A percentile compares a stretch with the other conserved stretches of the same genome.
phyloP scores from a whole-genome alignment of 2,797 vertebrate genomes.

The Steatocranus sp. region DNA sequence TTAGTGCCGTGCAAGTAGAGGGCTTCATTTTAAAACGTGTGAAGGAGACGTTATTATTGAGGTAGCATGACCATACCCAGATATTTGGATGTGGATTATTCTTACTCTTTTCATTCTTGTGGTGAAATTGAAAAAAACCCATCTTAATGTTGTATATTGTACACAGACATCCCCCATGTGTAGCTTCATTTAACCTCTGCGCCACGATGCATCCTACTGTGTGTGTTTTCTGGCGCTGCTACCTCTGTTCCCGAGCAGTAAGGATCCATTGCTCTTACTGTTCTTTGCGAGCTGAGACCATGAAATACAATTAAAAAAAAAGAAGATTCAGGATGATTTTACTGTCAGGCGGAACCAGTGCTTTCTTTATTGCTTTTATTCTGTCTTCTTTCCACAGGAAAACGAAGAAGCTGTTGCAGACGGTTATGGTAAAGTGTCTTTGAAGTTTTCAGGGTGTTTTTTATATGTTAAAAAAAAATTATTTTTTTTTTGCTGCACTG shows the following conservation, averaged over 20 bases:
- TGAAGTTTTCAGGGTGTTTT: background rate
- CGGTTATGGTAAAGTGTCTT: background rate
- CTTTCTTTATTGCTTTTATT: background rate
- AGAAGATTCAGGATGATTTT: conserved; percentile 29
- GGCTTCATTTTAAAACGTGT: background rate
- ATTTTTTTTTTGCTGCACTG: background rate
- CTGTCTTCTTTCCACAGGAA: background rate
- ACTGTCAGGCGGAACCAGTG: conserved; percentile 1
- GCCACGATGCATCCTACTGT: conserved; percentile 34
- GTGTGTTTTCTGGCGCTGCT: conserved; percentile 49
- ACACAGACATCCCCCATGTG: conserved; percentile 6
- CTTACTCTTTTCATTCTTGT: conserved; percentile 23
- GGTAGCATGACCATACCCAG: conserved; percentile 25
- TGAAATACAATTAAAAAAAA: conserved; percentile 42
- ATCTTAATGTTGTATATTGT: background rate
- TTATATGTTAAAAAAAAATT: background rate
- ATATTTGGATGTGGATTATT: conserved; percentile 32
- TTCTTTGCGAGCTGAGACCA: conserved; percentile 55
- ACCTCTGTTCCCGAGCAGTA: conserved; percentile 41
- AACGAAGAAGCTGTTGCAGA: background rate
- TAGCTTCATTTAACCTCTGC: conserved; percentile 22
- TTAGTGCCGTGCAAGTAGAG: background rate
- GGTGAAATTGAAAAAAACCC: background rate
- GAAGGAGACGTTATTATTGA: background rate
- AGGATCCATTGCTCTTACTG: conserved; percentile 53